Conservation (phyloP, 2,888 invertebrate genomes). For the Leucophenga maculata region DNA sequence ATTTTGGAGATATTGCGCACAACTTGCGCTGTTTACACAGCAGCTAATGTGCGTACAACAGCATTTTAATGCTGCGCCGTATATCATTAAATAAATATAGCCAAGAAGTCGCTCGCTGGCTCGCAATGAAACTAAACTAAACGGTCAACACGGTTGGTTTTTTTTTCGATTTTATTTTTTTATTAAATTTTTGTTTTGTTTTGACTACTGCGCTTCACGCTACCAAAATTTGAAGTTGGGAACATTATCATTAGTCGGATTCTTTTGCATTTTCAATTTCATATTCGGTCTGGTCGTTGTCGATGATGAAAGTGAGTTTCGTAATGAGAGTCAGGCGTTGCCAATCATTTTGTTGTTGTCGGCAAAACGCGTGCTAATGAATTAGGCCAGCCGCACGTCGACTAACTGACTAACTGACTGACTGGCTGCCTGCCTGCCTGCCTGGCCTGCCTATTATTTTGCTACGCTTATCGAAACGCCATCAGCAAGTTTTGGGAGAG, state of each 20-base stretch:
- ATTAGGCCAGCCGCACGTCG: conserved; percentile 4
- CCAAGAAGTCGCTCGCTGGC: too few species aligned
- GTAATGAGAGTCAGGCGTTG: background rate
- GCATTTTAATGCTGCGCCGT: too few species aligned
- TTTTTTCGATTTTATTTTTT: background rate
- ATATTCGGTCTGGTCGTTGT: background rate
- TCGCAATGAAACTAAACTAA: too few species aligned
- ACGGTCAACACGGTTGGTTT: too few species aligned
- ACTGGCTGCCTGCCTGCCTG: too few species aligned
- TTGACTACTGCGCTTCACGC: background rate
- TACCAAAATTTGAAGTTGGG: background rate
- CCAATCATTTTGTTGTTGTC: background rate
- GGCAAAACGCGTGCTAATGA: conserved; percentile 21
- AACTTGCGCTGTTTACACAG: background rate
- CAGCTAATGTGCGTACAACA: too few species aligned
- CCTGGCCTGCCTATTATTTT: too few species aligned
- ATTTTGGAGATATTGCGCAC: background rate
- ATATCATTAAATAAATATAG: too few species aligned
- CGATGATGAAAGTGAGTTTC: background rate
- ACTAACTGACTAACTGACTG: too few species aligned
- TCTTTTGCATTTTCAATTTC: background rate
- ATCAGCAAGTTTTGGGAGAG: too few species aligned
- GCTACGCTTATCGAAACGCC: too few species aligned
- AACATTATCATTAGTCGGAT: conserved; percentile 3
- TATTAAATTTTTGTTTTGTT: background rate